Evolutionary conservation across 2,113 vertebrate species (phyloP).

Genomic region (Rattus rattus): DNA sequence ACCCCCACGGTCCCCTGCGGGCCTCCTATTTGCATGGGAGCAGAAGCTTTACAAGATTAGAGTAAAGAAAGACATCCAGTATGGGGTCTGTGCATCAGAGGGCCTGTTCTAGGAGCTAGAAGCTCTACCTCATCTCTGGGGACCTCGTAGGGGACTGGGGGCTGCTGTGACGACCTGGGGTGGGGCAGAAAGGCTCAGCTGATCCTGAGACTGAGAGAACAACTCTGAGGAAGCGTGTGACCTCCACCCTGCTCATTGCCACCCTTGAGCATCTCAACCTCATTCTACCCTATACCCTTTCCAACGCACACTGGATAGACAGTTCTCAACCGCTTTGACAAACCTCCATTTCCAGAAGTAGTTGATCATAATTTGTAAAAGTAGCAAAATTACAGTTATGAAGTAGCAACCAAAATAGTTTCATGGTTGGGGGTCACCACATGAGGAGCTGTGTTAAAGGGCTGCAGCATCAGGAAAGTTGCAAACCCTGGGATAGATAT

Average conservation of each 20-base stretch:
- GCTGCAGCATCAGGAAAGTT: background rate
- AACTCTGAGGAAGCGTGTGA: background rate
- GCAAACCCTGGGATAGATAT: background rate
- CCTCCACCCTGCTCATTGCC: rapidly evolving
- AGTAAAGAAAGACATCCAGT: background rate
- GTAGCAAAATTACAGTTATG: background rate
- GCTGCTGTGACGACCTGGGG: too few species aligned
- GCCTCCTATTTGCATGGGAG: background rate
- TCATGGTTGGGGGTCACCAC: background rate
- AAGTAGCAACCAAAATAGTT: background rate
- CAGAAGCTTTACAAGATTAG: background rate
- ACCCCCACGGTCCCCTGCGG: background rate
- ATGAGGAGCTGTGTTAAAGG: background rate
- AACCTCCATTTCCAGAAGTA: background rate
- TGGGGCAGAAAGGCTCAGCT: background rate
- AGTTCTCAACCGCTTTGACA: background rate
- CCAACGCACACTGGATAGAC: background rate
- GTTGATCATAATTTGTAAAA: background rate
- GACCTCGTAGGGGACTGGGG: rapidly evolving
- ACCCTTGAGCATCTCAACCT: too few species aligned
- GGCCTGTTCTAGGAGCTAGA: background rate
- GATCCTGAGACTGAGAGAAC: rapidly evolving
- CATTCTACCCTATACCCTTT: rapidly evolving
- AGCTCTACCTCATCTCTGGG: background rate
- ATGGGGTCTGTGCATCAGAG: background rate